Percentiles rank a stretch among this genome's conserved stretches.
Conservation (phyloP, 2,888 invertebrate genomes). For the Athripsodes cinereus region DNA sequence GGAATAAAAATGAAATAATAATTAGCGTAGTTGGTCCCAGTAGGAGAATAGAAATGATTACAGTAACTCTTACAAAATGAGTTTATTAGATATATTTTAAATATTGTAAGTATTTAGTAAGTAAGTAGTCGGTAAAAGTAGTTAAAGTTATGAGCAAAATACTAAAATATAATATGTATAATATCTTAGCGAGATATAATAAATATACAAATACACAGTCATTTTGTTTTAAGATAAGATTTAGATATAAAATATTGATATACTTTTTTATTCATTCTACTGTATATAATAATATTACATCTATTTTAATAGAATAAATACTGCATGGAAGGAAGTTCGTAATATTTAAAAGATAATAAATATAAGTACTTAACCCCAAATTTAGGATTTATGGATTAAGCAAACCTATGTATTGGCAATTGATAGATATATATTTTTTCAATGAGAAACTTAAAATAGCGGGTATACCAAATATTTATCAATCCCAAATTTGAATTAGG, state of each 20-base stretch:
- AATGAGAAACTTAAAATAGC: too few relatives aligned
- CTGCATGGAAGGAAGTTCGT: too few relatives aligned
- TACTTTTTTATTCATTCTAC: not conserved
- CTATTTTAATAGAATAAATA: too few relatives aligned
- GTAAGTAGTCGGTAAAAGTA: not conserved
- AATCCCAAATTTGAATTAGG: too few relatives aligned
- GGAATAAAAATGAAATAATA: too few relatives aligned
- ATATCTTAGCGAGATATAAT: not conserved
- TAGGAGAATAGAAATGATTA: slow-evolving; percentile 40
- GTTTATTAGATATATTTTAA: not conserved
- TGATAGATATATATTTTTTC: too few relatives aligned
- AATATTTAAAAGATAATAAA: too few relatives aligned
- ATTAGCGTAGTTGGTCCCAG: slow-evolving; percentile 27
- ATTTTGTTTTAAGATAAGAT: not conserved
- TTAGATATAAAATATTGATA: not conserved
- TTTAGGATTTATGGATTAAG: too few relatives aligned
- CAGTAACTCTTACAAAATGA: slow-evolving; percentile 29
- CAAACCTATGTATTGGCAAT: too few relatives aligned
- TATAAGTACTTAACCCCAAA: too few relatives aligned
- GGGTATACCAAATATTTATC: too few relatives aligned
- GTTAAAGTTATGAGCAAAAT: not conserved
- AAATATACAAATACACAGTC: not conserved
- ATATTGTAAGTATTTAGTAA: not conserved
- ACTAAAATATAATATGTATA: not conserved
- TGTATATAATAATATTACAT: too few relatives aligned